Evolutionary conservation across 2,888 invertebrate species (phyloP), one percentile per base, ranked within the genome.

Genomic region (Agriopis aurantiaria): DNA sequence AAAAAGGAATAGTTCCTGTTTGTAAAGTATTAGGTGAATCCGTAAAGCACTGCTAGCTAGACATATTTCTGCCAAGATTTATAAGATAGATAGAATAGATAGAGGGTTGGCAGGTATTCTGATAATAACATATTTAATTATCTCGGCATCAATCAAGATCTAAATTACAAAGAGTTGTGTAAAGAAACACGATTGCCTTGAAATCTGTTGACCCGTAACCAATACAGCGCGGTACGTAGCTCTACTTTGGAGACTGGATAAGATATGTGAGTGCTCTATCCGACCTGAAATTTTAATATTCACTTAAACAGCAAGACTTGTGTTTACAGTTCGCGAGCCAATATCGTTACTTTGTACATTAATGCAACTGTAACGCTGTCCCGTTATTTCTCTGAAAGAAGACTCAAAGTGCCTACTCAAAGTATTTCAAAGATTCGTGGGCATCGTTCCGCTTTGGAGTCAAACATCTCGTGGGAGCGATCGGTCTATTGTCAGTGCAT

Each of bases 111-210:
- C 17, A 23, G 7, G 12, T 46, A 46, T 17, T 49, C 51, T 23
- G 45, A 53, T 53, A 62, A 9, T 49, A 49, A 60, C 62, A 62
- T 46, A 46, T 62, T 52, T n/a, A 53, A 62, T 45, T 53, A 46
- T 52, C n/a, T 46, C 49, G 8, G 23, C 33, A 62, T 40, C 45
- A 40, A 52, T 51, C 60, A 40, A 66, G 64, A 63, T 69, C 48
- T 74, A 64, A 70, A 69, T 70, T 75, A 79, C 79, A 78, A 78
- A 79, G 75, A 77, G 63, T 76, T 70, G 77, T 79, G 66, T 58
- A 59, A 75, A 84, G 82, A 86, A 88, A 88, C 90, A 82, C 69
- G 90, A 86, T 91, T 83, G 80, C 91, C 91, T 91, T 91, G 90
- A 89, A 84, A 86, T 85, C 79, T 85, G 85, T 86, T 90, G 88